Evolutionary conservation across 2,113 vertebrate species (phyloP).

Genomic region (Crotalus viridis): DNA sequence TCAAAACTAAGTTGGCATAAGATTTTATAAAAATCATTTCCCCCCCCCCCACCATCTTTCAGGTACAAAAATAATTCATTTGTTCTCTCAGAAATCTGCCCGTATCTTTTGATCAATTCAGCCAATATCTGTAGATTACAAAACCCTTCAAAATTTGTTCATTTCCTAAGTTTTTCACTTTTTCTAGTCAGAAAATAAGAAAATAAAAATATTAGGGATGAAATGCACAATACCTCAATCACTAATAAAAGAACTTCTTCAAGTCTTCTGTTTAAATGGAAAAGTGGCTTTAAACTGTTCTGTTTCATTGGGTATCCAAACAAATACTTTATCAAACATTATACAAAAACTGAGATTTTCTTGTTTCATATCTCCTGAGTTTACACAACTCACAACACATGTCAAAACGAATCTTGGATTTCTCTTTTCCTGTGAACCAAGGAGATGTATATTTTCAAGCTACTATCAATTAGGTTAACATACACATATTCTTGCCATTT

Average conservation of each 20-base stretch:
- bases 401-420: background rate
- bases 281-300: background rate
- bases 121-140: background rate
- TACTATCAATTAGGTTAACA: background rate
- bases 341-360: background rate
- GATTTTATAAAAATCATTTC: background rate
- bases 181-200: slow-evolving; percentile 4
- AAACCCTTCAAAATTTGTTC: background rate
- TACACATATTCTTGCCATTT: background rate
- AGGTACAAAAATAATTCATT: background rate
- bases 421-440: background rate
- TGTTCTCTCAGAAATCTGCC: background rate
- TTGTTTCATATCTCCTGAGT: background rate
- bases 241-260: background rate
- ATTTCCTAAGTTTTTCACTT: background rate
- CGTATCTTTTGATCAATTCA: background rate
- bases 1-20: background rate
- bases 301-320: background rate
- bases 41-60: background rate
- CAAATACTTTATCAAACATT: background rate
- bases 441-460: background rate
- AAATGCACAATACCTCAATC: background rate
- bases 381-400: background rate
- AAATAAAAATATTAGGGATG: background rate
- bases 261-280: background rate